These are phyloP conservation scores for Gavialis gangeticus DNA, from an alignment of 2,113 vertebrate genomes.

Conservation along the genomic window DNA sequence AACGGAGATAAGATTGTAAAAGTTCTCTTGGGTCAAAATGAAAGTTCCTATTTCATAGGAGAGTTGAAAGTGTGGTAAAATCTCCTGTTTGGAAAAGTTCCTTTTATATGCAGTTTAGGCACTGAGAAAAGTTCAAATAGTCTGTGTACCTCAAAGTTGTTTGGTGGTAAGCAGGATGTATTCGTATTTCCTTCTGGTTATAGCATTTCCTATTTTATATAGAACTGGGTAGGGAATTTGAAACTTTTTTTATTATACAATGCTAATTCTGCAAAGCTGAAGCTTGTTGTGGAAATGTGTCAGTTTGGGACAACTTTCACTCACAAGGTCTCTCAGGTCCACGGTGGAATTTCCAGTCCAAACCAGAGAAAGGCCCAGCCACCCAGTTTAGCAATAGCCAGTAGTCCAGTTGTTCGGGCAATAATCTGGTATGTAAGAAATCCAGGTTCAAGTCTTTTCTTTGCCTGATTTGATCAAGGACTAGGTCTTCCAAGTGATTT, in stretches of 20 bases:
- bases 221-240: not conserved
- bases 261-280: not conserved
- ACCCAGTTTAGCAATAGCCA: not conserved
- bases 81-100: too few relatives aligned
- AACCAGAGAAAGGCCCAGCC: fast-evolving
- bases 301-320: not conserved
- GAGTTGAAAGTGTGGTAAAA: too few relatives aligned
- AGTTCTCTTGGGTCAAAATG: too few relatives aligned
- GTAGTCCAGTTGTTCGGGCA: not conserved
- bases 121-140: too few relatives aligned
- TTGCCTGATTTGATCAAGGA: not conserved
- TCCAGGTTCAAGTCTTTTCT: not conserved
- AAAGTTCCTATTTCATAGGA: too few relatives aligned
- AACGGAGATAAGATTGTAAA: too few relatives aligned
- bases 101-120: too few relatives aligned
- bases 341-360: not conserved
- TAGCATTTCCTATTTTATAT: too few relatives aligned
- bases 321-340: not conserved
- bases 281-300: not conserved
- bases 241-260: not conserved
- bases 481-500: not conserved
- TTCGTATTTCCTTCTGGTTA: too few relatives aligned
- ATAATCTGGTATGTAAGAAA: not conserved
- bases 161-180: too few relatives aligned
- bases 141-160: too few relatives aligned